Evolutionary conservation across 2,797 vertebrate species (phyloP), one percentile per base, ranked within the genome.

Genomic region (Danio kyathit): DNA sequence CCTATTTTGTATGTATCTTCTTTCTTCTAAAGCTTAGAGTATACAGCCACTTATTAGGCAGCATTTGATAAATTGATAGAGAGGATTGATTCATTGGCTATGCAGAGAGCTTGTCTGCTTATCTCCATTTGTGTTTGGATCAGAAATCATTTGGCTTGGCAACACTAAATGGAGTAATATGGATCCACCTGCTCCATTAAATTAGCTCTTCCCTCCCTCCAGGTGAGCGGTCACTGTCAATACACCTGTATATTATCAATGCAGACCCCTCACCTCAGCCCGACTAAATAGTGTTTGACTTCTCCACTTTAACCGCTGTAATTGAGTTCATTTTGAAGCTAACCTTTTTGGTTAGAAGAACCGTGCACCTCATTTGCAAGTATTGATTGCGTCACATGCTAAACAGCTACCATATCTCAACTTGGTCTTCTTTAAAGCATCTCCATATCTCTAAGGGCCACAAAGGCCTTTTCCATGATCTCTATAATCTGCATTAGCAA

Each of bases 271-370:
- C 83, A 73, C 54, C 70, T 69, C 56, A 54, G 17, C 52, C 51
- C 38, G 17, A 52, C 81, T 82, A 81, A 88, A 87, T 75, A 77
- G 73, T 84, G 79, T 89, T 88, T 90, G 83, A 87, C 83, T 87
- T 88, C 84, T 88, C 86, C 79, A 69, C 87, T 84, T 60, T 70
- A 89, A 86, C 76, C 80, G 19, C 73, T 85, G 84, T 79, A 82
- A 65, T 74, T 81, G 66, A 83, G 82, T 89, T 90, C 80, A 83
- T 87, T 84, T 76, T 38, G 76, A 81, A 86, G 86, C 83, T 81
- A 86, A 89, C 87, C 91, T 90, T 72, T 71, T 80, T 73, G 40
- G 61, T 73, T 76, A 71, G 73, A 71, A 79, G 43, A 77, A 54
- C 57, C 56, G 12, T 78, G 70, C 65, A 78, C 79, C 81, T 81